Evolutionary conservation across 2,113 vertebrate genomes (phyloP).

Genomic region (Melanerpes aurifrons): DNA sequence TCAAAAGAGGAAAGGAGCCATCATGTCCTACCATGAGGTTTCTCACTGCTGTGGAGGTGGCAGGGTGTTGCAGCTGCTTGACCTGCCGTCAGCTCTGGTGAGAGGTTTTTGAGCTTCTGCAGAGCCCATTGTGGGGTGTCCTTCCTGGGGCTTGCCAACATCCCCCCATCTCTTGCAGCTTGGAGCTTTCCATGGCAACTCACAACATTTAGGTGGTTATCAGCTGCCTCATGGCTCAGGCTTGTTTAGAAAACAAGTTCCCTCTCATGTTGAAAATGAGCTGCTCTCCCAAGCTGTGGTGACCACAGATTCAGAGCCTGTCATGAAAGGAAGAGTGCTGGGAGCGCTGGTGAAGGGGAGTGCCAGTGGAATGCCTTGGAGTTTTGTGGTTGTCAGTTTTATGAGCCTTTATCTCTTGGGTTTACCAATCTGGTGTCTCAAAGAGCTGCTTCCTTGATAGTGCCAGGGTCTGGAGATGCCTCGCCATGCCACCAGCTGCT

Average conservation of each 20-base stretch:
- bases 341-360: neutral
- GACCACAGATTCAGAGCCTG: neutral
- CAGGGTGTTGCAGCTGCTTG: neutral
- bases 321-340: neutral
- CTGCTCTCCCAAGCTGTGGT: neutral
- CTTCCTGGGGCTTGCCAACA: neutral
- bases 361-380: neutral
- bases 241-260: neutral
- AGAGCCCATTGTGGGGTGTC: neutral
- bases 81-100: fast-evolving
- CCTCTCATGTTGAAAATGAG: neutral
- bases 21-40: fast-evolving
- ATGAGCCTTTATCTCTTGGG: neutral
- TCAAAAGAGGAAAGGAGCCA: neutral
- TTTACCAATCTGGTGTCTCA: neutral
- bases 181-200: neutral
- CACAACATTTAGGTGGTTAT: neutral
- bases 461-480: neutral
- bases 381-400: neutral
- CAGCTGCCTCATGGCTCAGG: neutral
- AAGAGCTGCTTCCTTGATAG: neutral
- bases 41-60: neutral
- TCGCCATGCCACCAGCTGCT: neutral
- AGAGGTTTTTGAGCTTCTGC: neutral
- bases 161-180: neutral